These are phyloP conservation scores for Crotalus helleri DNA, from an alignment of 2,113 vertebrate genomes.

Conservation along the genomic window DNA sequence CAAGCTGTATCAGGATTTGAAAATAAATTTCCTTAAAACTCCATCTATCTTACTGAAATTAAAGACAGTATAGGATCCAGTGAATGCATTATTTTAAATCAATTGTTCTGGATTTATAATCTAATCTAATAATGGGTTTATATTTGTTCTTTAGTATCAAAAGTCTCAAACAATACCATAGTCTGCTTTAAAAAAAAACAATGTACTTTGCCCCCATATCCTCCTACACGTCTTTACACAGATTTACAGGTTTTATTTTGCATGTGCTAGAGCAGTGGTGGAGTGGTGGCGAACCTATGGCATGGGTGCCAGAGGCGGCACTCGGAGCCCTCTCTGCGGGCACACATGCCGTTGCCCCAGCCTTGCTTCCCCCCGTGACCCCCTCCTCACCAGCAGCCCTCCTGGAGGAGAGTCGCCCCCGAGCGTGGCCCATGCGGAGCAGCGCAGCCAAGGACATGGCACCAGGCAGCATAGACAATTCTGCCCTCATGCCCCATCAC, in stretches of 20 bases:
- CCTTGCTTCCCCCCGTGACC: too few relatives aligned
- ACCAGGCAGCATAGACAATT: too few relatives aligned
- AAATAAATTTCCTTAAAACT: not conserved
- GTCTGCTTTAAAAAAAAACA: not conserved
- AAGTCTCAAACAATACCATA: not conserved
- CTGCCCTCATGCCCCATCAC: too few relatives aligned
- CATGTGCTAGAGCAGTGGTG: not conserved
- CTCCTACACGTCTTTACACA: not conserved
- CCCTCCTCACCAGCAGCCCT: too few relatives aligned
- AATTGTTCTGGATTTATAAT: constrained; percentile 5
- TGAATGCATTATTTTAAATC: constrained; percentile 7
- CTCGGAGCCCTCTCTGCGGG: too few relatives aligned
- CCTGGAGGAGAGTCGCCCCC: too few relatives aligned
- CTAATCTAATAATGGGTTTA: not conserved
- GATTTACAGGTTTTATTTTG: not conserved
- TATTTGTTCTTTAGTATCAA: not conserved
- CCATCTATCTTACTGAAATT: not conserved
- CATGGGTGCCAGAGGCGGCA: too few relatives aligned
- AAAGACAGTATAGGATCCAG: constrained; percentile 1
- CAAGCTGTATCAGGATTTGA: not conserved
- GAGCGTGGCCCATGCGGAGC: too few relatives aligned
- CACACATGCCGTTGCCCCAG: too few relatives aligned
- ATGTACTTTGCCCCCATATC: not conserved
- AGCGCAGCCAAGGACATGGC: too few relatives aligned
- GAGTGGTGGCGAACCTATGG: too few relatives aligned